Evolutionary conservation across 1,140 invertebrate species (phyloP), one percentile per base, ranked within the genome.

Genomic region (Linepithema humile): DNA sequence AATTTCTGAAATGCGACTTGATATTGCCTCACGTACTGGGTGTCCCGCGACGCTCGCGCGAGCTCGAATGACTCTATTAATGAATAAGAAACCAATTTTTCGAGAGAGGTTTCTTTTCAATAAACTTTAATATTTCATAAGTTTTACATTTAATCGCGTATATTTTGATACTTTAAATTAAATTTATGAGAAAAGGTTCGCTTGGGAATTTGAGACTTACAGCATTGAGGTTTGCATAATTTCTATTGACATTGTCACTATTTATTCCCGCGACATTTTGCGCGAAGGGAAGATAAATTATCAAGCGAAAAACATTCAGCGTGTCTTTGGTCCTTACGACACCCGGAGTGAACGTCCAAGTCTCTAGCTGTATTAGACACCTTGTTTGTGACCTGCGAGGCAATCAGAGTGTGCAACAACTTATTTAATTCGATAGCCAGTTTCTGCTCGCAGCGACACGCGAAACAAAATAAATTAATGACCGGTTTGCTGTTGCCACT

Each of bases 241-340:
- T 38, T 55, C 1, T 55, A 20, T 12, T 53, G 15, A 73, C n/a
- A 40, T 45, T 35, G 4, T 17, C 20, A 26, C 53, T 59, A 23
- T 15, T 38, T n/a, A 20, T 2, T 10, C 15, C 3, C 3, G 9
- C 7, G n/a, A 10, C 2, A 35, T 32, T 62, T 45, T 17, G 23
- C 15, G 26, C 15, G 5, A 35, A 35, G 2, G 5, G 5, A 45
- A 23, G 10, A 20, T 45, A 62, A 64, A 64, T 70, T 87, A 89
- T 65, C 60, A 50, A 88, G 86, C n/a, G 69, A 86, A 84, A 17
- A n/a, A 32, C 48, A 82, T 83, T 87, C 35, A 60, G n/a, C 57
- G 69, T 88, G 84, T 85, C 83, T 74, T 83, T 70, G 88, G 84
- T 90, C 88, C 85, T 92, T 91, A 89, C 88, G 85, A 91, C 92